phyloP scores from a whole-genome alignment of 2,113 vertebrate genomes.

The Platichthys flesus region DNA sequence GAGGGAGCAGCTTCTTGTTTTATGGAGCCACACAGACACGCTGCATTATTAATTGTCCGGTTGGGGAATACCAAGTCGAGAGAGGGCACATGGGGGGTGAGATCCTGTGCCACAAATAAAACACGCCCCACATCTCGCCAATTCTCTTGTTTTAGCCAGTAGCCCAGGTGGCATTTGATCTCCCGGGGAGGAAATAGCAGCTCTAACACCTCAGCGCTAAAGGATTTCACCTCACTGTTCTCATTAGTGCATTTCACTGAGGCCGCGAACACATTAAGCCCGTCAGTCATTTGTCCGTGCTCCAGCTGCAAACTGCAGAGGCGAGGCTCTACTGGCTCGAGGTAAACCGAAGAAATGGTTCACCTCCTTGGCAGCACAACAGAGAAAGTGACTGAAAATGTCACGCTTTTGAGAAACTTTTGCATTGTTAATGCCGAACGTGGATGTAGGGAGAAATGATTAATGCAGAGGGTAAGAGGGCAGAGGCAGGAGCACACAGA shows the following conservation, averaged over 20 bases:
- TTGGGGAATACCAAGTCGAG: constrained; percentile 42
- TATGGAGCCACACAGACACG: constrained; percentile 11
- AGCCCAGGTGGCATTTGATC: constrained; percentile 20
- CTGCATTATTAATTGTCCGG: constrained; percentile 62
- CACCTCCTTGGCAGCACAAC: not conserved
- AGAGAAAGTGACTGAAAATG: not conserved
- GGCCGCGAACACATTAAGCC: constrained; percentile 19
- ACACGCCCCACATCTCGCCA: not conserved
- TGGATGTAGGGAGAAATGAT: constrained; percentile 18
- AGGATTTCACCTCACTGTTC: constrained; percentile 23
- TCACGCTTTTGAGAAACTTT: not conserved
- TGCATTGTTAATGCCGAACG: constrained; percentile 17
- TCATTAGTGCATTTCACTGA: constrained; percentile 30
- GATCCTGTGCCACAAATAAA: not conserved
- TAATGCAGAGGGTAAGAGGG: constrained; percentile 13
- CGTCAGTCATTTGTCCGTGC: constrained; percentile 40
- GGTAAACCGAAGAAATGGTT: not conserved
- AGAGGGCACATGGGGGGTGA: not conserved
- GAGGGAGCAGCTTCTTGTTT: constrained; percentile 12
- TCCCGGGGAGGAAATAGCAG: constrained; percentile 28
- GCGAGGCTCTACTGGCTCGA: not conserved
- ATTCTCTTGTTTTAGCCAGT: constrained; percentile 6
- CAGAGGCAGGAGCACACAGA: not conserved
- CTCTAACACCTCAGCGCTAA: not conserved
- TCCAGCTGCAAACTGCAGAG: constrained; percentile 5